phyloP scores from a whole-genome alignment of 2,797 vertebrate species.

The Tadarida brasiliensis region DNA sequence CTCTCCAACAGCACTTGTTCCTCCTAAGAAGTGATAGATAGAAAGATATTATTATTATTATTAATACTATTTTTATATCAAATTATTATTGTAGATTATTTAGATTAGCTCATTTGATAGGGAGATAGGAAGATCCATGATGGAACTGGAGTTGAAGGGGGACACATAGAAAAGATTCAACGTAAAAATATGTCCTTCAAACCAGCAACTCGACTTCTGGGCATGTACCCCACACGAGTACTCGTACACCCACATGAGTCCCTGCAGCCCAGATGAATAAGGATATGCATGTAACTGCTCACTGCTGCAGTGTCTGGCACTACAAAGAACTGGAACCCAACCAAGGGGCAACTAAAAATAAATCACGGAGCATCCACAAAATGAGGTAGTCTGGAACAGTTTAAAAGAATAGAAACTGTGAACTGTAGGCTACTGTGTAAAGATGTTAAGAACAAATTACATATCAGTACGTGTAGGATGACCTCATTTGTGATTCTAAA shows the following conservation, averaged over 20 bases:
- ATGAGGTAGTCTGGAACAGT: not conserved
- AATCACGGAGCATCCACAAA: not conserved
- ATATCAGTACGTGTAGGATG: not conserved
- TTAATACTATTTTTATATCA: not conserved
- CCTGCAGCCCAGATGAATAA: not conserved
- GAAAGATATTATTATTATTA: not conserved
- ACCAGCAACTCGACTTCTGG: not conserved
- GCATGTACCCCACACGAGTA: not conserved
- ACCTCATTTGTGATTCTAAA: not conserved
- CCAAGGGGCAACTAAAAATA: not conserved
- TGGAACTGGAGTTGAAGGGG: not conserved
- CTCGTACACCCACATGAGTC: not conserved
- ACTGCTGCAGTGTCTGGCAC: not conserved
- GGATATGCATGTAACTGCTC: not conserved
- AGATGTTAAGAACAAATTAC: not conserved
- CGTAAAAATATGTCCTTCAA: not conserved
- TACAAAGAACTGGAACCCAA: not conserved
- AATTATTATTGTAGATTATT: not conserved
- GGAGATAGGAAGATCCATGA: not conserved
- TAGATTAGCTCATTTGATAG: not conserved
- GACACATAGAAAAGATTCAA: not conserved
- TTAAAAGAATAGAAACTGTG: not conserved
- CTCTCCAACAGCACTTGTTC: constrained; percentile 1
- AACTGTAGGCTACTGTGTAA: not conserved
- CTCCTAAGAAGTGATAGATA: not conserved